phyloP scores from a whole-genome alignment of 2,888 invertebrate species.

The Heliconius erato region DNA sequence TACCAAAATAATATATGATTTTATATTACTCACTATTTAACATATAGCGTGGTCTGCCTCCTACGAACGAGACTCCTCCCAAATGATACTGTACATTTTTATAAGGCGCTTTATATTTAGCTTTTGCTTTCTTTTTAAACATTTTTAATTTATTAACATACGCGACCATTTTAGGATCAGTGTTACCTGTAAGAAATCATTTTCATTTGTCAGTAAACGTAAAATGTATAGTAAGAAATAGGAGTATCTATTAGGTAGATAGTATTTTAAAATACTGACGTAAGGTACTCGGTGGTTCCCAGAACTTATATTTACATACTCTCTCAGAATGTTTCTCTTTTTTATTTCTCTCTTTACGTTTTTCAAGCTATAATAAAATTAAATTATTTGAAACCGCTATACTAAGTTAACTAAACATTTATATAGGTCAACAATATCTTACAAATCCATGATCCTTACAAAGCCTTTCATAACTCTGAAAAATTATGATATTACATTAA shows the following conservation, averaged over 20 bases:
- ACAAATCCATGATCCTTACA: constrained; percentile 64
- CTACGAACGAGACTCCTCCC: constrained; percentile 64
- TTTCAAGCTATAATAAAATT: constrained; percentile 61
- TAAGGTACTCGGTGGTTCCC: constrained; percentile 76
- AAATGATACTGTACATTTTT: constrained; percentile 69
- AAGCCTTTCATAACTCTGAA: constrained; percentile 73
- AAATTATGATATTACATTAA: constrained; percentile 39
- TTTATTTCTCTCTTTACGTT: constrained; percentile 71
- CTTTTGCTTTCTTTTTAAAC: constrained; percentile 67
- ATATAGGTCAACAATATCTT: constrained; percentile 55
- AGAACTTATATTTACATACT: constrained; percentile 75
- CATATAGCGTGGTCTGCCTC: constrained; percentile 66
- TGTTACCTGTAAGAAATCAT: constrained; percentile 63
- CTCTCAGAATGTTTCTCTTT: constrained; percentile 65
- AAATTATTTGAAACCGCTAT: not conserved
- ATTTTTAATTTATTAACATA: constrained; percentile 68
- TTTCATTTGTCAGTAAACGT: not conserved
- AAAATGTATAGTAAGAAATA: constrained; percentile 20
- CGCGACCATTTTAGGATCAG: constrained; percentile 69
- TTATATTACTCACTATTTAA: constrained; percentile 62
- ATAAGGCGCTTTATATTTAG: constrained; percentile 61
- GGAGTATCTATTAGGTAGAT: too few relatives aligned
- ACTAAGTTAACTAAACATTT: not conserved
- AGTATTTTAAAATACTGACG: constrained; percentile 61
- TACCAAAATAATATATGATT: not conserved